Evolutionary conservation across 2,888 invertebrate species (phyloP).

Genomic region (Melangyna quadrimaculata): DNA sequence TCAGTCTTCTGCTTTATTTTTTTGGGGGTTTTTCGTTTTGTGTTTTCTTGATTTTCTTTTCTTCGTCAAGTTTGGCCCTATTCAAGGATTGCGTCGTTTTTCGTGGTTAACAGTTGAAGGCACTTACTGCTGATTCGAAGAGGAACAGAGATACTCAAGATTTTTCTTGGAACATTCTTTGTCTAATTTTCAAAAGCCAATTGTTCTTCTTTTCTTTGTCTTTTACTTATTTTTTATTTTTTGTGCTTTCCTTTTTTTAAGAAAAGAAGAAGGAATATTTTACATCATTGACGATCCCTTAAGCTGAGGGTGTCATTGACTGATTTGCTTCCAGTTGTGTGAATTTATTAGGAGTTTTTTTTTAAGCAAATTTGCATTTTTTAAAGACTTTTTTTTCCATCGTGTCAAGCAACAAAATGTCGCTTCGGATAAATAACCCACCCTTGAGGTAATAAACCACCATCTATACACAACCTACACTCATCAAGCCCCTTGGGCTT

Average conservation of each 20-base stretch:
- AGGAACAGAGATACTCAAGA: constrained; percentile 34
- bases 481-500: constrained; percentile 8
- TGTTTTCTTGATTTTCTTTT: neutral
- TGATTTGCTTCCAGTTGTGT: constrained; percentile 17
- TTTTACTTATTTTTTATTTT: neutral
- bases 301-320: constrained; percentile 18
- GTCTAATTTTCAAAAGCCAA: constrained; percentile 31
- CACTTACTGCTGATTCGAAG: constrained; percentile 14
- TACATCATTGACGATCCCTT: constrained; percentile 23
- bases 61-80: neutral
- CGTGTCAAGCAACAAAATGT: constrained; percentile 8
- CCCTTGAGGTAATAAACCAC: constrained; percentile 4
- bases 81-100: constrained; percentile 3
- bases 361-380: neutral
- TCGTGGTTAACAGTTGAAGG: neutral
- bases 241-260: neutral
- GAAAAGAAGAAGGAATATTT: neutral
- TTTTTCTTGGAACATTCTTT: constrained; percentile 17
- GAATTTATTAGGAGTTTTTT: constrained; percentile 4
- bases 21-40: constrained; percentile 1
- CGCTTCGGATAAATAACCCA: neutral
- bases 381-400: neutral
- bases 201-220: constrained; percentile 7
- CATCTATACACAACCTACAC: neutral
- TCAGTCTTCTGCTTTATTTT: constrained; percentile 18